phyloP scores from a whole-genome alignment of 2,113 vertebrate species.

The Microcebus tavaratra region DNA sequence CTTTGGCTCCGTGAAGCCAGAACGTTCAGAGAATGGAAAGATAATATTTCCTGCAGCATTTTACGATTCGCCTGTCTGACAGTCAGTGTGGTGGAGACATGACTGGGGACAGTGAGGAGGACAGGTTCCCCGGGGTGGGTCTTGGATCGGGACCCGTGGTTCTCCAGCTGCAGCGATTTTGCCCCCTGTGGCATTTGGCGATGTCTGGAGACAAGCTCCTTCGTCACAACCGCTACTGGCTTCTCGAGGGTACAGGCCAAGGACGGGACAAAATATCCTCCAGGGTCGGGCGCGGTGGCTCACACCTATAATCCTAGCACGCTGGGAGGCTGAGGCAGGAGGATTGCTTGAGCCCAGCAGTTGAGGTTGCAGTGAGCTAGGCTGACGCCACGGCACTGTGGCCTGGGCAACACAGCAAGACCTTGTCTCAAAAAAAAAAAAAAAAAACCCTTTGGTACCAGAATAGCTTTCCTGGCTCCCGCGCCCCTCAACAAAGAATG shows the following conservation, averaged over 20 bases:
- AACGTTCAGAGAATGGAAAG: neutral
- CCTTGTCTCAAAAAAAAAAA: too few species aligned
- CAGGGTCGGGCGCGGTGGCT: neutral
- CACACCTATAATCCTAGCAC: too few species aligned
- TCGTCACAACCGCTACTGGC: neutral
- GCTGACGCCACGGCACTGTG: too few species aligned
- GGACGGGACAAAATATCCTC: too few species aligned
- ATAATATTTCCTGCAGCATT: too few species aligned
- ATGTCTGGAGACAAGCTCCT: neutral
- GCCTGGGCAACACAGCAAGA: too few species aligned
- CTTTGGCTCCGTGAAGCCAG: neutral
- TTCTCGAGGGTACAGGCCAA: neutral
- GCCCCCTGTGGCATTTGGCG: neutral
- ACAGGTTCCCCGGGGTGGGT: too few species aligned
- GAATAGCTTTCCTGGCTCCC: neutral
- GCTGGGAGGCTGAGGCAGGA: too few species aligned
- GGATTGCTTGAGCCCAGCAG: too few species aligned
- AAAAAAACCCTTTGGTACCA: rapidly evolving
- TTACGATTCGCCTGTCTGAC: neutral
- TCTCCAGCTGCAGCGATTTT: neutral
- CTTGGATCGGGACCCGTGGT: neutral
- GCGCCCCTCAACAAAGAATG: neutral
- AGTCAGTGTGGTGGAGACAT: neutral
- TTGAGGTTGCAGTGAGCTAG: too few species aligned
- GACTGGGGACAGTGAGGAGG: neutral